Conservation (phyloP, 2,888 invertebrate genomes). For the Macrosiphum euphorbiae region DNA sequence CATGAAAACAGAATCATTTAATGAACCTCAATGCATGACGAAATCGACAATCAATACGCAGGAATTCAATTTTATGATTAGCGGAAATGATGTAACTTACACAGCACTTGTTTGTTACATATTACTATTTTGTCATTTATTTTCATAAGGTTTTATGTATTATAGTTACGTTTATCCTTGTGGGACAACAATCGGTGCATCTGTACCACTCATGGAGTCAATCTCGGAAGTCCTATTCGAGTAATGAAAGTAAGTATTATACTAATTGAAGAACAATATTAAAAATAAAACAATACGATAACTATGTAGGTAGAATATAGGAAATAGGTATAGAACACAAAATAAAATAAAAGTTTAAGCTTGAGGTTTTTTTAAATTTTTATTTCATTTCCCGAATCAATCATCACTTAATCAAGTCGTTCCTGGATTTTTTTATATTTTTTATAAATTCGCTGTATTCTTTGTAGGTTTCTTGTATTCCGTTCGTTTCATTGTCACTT, state of each 20-base stretch:
- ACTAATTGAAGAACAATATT: background rate
- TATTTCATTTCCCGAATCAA: background rate
- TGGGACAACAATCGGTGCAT: slow-evolving; percentile 54
- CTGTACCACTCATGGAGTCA: slow-evolving; percentile 19
- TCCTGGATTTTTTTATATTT: background rate
- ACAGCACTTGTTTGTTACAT: background rate
- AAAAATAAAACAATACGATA: background rate
- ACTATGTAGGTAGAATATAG: background rate
- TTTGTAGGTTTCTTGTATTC: background rate
- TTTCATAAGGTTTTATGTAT: background rate
- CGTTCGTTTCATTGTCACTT: background rate
- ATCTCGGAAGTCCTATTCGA: slow-evolving; percentile 23
- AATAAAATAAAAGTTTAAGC: background rate
- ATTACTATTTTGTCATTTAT: background rate
- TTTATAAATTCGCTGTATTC: background rate
- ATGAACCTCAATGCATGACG: slow-evolving; percentile 34
- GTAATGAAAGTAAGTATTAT: slow-evolving; percentile 47
- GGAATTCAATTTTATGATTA: background rate
- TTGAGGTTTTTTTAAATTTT: background rate
- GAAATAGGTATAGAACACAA: background rate
- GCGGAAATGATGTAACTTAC: slow-evolving; percentile 33
- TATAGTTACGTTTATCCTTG: slow-evolving; percentile 15
- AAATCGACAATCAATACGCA: background rate
- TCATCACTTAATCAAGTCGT: background rate
- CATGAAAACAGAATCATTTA: background rate